Conservation (phyloP, 2,113 vertebrate species). For the Copsychus sechellarum region DNA sequence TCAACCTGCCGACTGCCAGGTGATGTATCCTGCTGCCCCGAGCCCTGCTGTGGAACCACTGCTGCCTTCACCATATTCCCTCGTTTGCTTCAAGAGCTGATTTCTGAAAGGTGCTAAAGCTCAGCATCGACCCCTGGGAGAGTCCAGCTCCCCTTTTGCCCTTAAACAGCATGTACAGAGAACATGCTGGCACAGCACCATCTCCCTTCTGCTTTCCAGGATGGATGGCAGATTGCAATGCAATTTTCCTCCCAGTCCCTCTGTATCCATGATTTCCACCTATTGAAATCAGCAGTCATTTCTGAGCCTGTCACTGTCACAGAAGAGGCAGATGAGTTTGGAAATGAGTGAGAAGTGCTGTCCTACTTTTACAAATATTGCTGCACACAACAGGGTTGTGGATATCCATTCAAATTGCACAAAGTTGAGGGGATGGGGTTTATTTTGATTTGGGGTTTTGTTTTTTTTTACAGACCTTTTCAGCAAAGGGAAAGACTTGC, state of each 20-base stretch:
- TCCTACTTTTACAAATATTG: background rate
- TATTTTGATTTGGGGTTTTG: background rate
- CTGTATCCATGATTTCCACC: background rate
- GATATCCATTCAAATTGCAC: background rate
- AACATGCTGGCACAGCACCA: background rate
- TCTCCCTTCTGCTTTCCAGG: background rate
- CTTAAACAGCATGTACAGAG: background rate
- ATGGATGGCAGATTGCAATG: constrained; percentile 1
- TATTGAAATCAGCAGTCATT: background rate
- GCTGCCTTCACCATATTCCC: background rate
- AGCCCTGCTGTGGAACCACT: background rate
- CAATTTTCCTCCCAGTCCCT: background rate
- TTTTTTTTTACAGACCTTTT: background rate
- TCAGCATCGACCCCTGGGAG: background rate
- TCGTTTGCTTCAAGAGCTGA: background rate
- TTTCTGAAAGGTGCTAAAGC: background rate
- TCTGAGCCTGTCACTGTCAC: background rate
- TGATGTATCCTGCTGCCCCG: constrained; percentile 49
- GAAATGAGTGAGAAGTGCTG: background rate
- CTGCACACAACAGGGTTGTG: background rate
- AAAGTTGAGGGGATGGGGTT: background rate
- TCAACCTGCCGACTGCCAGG: constrained; percentile 46
- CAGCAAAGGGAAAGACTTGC: background rate
- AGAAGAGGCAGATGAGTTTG: background rate
- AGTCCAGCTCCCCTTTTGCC: background rate